Evolutionary conservation across 2,888 invertebrate species (phyloP).

Genomic region (Drosophila emarginata): DNA sequence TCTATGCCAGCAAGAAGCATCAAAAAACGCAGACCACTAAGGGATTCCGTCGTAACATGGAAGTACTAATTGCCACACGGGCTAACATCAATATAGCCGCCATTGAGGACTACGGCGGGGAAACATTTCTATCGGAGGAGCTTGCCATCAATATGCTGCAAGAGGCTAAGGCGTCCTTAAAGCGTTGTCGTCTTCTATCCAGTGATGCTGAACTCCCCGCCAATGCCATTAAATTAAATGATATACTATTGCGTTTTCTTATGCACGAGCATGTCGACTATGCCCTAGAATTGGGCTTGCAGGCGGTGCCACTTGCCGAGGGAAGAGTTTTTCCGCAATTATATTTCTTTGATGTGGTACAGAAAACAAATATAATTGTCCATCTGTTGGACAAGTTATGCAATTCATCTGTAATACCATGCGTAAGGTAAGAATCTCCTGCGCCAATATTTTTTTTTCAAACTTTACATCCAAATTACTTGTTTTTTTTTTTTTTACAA

Average conservation of each 20-base stretch:
- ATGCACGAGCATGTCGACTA: conserved; percentile 97
- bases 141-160: conserved; percentile 95
- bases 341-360: conserved; percentile 96
- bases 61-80: conserved; percentile 95
- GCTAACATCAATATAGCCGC: conserved; percentile 96
- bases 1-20: conserved; percentile 96
- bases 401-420: conserved; percentile 93
- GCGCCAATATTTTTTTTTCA: neutral
- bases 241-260: conserved; percentile 91
- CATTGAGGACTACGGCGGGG: conserved; percentile 98
- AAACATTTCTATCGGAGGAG: conserved; percentile 97
- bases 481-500: neutral
- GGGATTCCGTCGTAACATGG: conserved; percentile 95
- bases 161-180: conserved; percentile 94
- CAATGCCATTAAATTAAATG: conserved; percentile 92
- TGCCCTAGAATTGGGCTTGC: conserved; percentile 95
- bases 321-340: conserved; percentile 93
- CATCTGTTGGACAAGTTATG: conserved; percentile 96
- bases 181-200: conserved; percentile 93
- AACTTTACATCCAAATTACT: neutral
- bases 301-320: conserved; percentile 94
- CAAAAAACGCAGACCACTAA: conserved; percentile 97
- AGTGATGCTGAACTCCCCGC: conserved; percentile 88
- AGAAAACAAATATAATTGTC: conserved; percentile 96
- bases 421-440: conserved; percentile 88